Percentiles rank a stretch among this genome's conserved stretches.
Evolutionary conservation across 2,888 invertebrate species (phyloP).

Genomic region (Drosophila testacea): DNA sequence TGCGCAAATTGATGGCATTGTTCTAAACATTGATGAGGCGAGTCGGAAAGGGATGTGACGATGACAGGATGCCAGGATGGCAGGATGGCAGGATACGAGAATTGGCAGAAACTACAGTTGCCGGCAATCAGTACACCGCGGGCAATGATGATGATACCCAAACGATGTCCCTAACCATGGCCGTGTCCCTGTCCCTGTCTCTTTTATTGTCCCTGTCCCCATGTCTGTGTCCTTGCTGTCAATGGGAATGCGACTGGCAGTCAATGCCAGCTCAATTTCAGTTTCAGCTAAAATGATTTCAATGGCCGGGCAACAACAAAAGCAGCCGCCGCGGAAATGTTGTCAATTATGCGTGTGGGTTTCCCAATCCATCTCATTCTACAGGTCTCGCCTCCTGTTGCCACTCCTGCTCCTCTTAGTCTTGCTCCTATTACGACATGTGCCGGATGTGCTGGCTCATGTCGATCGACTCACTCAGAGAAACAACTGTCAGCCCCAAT

Average conservation of each 20-base stretch:
- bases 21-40: constrained; percentile 63
- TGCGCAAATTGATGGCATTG: constrained; percentile 65
- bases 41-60: constrained; percentile 7
- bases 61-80: constrained; percentile 6
- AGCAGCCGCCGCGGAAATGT: constrained; percentile 62
- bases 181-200: constrained; percentile 16
- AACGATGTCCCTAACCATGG: constrained; percentile 2
- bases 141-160: constrained; percentile 45
- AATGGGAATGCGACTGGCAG: constrained; percentile 35
- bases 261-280: constrained; percentile 50
- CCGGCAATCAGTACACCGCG: constrained; percentile 44
- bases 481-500: constrained; percentile 34
- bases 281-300: constrained; percentile 65
- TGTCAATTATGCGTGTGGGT: constrained; percentile 72
- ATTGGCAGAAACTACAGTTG: constrained; percentile 27
- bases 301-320: constrained; percentile 59
- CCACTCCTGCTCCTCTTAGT: not conserved
- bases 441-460: constrained; percentile 44
- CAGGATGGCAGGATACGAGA: constrained; percentile 21
- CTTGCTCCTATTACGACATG: constrained; percentile 29
- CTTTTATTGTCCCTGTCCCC: not conserved
- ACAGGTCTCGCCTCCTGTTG: not conserved
- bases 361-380: constrained; percentile 36
- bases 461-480: constrained; percentile 32
- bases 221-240: constrained; percentile 30